These are phyloP conservation scores for Heliconius congener DNA, from an alignment of 1,140 invertebrate species.

Conservation along the genomic window DNA sequence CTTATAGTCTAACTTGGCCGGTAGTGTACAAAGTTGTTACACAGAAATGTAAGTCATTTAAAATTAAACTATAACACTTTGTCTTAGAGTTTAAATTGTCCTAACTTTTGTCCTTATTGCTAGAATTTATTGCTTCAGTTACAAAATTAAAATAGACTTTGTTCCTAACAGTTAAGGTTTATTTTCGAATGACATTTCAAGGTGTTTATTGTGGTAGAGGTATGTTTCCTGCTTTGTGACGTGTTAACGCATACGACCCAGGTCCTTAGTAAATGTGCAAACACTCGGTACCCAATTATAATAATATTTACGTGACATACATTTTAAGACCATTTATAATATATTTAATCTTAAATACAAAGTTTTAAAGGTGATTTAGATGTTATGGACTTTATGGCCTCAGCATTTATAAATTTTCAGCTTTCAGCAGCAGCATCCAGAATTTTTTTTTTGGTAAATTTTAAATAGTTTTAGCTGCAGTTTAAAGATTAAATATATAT, in stretches of 20 bases:
- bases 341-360: background rate
- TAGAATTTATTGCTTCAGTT: background rate
- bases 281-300: background rate
- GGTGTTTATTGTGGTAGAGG: slow-evolving; percentile 7
- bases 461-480: too few species aligned
- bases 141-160: background rate
- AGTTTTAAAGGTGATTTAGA: too few species aligned
- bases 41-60: slow-evolving; percentile 1
- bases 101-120: background rate
- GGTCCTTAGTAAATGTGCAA: background rate
- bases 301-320: background rate
- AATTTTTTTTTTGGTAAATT: too few species aligned
- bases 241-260: slow-evolving; percentile 12
- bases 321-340: background rate
- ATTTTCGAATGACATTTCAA: background rate
- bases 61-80: slow-evolving; percentile 13
- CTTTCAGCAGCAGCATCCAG: too few species aligned
- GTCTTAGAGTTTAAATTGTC: slow-evolving; percentile 18
- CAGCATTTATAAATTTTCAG: too few species aligned
- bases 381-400: background rate
- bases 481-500: too few species aligned
- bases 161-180: background rate
- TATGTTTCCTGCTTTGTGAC: slow-evolving; percentile 16
- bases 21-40: background rate
- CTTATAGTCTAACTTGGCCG: background rate